Base-by-base conservation (phyloP, 2,888 invertebrate genomes). In the Adelognathus sp. region DNA sequence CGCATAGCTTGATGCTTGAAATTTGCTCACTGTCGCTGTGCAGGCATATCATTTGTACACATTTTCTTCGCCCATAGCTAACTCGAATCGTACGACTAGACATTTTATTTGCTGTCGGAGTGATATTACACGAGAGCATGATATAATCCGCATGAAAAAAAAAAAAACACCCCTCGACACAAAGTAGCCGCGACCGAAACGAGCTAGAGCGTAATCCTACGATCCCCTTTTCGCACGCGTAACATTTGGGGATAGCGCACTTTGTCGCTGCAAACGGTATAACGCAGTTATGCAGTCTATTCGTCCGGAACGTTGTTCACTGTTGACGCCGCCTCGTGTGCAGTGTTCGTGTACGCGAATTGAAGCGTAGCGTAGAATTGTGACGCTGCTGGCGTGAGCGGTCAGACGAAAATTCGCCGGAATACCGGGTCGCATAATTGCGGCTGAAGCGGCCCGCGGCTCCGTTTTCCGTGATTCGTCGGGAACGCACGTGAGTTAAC, bases 391-490 rank as follows among this genome's bases (percentile, higher is more conserved):
- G 3, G n/a, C 29, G 52, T 27, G 31, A 11, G 36, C 56, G 64
- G 52, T 29, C 27, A 21, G 60, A 36, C 18, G 41, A n/a, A 21
- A 74, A 74, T 66, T 60, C 33, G 39, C 16, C 11, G n/a, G 44
- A 60, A 60, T 74, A 64, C 44, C 52, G 7, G 58, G 50, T 24
- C 56, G 50, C 64, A 70, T 70, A 66, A 78, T 74, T 69, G 73
- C n/a, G 36, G 60, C 64, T 0, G 27, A 33, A 18, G 64, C 44
- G 27, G 36, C 11, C 54, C 54, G n/a, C n/a, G n/a, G n/a, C 61
- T 70, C 63, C 16, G 73, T 50, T 66, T 60, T 21, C 58, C 50
- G 44, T 60, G 56, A 52, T 70, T 73, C 56, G 73, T 63, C 61
- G 63, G 44, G 18, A n/a, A 50, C 56, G 52, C 46, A 73, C 61